These are phyloP conservation scores for Sylvilagus bachmani DNA, from an alignment of 2,113 vertebrate species.

Conservation along the genomic window DNA sequence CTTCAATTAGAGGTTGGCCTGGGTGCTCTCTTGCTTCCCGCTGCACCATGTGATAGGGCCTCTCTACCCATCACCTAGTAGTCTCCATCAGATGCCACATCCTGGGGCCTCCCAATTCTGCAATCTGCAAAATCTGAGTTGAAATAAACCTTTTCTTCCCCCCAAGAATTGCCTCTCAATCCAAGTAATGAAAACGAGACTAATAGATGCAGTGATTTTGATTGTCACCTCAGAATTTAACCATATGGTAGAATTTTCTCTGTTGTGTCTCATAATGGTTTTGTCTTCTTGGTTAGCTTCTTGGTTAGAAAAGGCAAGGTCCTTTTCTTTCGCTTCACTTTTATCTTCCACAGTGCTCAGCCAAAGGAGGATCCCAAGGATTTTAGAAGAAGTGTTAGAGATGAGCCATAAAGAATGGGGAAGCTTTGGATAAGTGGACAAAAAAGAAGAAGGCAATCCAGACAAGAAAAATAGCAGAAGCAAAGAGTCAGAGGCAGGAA, in stretches of 20 bases:
- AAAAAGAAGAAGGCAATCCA: too few relatives aligned
- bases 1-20: too few relatives aligned
- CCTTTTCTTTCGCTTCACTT: not conserved
- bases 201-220: not conserved
- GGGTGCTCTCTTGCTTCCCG: too few relatives aligned
- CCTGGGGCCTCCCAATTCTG: too few relatives aligned
- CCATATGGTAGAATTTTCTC: not conserved
- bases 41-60: too few relatives aligned
- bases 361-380: not conserved
- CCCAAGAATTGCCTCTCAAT: too few relatives aligned
- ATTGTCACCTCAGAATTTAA: not conserved
- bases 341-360: not conserved
- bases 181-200: too few relatives aligned
- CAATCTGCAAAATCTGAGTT: too few relatives aligned
- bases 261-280: not conserved
- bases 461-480: not conserved
- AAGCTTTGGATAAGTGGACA: not conserved
- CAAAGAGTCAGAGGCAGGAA: not conserved
- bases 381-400: not conserved
- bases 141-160: too few relatives aligned
- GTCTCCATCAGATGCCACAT: too few relatives aligned
- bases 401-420: not conserved
- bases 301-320: not conserved
- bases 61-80: too few relatives aligned
- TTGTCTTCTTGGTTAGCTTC: slow-evolving; percentile 8